phyloP scores from a whole-genome alignment of 2,113 vertebrate species.

The Oryzias woworae region DNA sequence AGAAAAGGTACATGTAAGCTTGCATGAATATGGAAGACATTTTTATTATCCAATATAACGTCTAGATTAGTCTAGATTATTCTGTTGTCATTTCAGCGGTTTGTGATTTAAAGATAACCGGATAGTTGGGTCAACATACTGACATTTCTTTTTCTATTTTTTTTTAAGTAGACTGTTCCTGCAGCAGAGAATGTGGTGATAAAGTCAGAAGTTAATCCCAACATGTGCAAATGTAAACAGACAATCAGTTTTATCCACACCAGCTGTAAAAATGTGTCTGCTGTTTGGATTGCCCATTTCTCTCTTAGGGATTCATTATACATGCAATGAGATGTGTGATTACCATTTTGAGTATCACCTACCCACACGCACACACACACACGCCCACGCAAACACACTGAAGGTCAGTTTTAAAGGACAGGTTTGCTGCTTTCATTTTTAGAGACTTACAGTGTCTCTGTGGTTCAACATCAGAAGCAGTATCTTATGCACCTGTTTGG shows the following conservation, averaged over 20 bases:
- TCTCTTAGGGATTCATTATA: constrained; percentile 64
- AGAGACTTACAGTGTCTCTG: constrained; percentile 30
- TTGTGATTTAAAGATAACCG: constrained; percentile 2
- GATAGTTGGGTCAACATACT: neutral
- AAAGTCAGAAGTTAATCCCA: constrained; percentile 15
- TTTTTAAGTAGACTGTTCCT: constrained; percentile 6
- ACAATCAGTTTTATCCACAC: constrained; percentile 18
- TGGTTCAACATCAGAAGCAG: constrained; percentile 49
- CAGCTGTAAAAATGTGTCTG: constrained; percentile 34
- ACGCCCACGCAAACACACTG: constrained; percentile 13
- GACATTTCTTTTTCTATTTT: neutral
- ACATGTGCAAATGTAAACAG: constrained; percentile 26
- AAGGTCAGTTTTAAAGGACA: constrained; percentile 64
- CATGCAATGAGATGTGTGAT: constrained; percentile 68
- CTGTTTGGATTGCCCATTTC: constrained; percentile 50
- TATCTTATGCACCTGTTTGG: constrained; percentile 51
- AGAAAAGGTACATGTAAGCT: constrained; percentile 1
- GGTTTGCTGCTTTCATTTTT: constrained; percentile 49
- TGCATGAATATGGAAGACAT: neutral
- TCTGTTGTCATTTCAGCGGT: neutral
- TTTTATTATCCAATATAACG: neutral
- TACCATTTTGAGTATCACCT: constrained; percentile 66
- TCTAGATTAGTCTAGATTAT: neutral
- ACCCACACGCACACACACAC: constrained; percentile 16
- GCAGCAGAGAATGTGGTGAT: constrained; percentile 15